Evolutionary conservation across 1,140 invertebrate genomes (phyloP), one percentile per base, ranked within the genome.

Genomic region (Sycophila sp.): DNA sequence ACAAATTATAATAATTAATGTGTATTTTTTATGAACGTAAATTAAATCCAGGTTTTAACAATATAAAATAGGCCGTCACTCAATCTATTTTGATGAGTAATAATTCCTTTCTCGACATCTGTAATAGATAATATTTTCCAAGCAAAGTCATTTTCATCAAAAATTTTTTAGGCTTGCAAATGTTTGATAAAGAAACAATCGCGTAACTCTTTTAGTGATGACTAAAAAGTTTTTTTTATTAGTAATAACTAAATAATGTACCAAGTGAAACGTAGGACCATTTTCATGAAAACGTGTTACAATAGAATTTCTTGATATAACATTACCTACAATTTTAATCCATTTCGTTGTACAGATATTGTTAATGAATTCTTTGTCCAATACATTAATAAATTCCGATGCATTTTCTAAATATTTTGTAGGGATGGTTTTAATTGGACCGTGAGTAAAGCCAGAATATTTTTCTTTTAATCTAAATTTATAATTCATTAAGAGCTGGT

Each of bases 31-130:
- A n/a, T n/a, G n/a, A n/a, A n/a, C n/a, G n/a, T n/a, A 47, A 24
- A 56, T 75, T 65, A 15, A 15, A 72, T 56, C 62, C 56, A 67
- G 30, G 66, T 22, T 45, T 62, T 77, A 63, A 13, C 5, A 22
- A 66, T 26, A 51, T 38, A 53, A 53, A 22, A 55, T 15, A 38
- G 38, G 17, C 49, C 63, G 42, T 66, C 47, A 13, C 15, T 11
- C 15, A 66, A 24, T 19, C 8, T 32, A 26, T 53, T 66, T 15
- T 11, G 22, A 40, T 22, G 28, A 2, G 47, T 53, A 24, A 66
- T 24, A 40, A 55, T 17, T 5, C 26, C 30, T 34, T 22, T 19
- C 15, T 53, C 47, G 15, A 66, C 15, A 38, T 51, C 63, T 15
- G 38, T 66, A n/a, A 15, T 34, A 8, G 11, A 3, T 11, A 66